A percentile compares a stretch with the other conserved stretches of the same genome.
phyloP scores from a whole-genome alignment of 2,113 vertebrate genomes.

The Bubalus kerabau region DNA sequence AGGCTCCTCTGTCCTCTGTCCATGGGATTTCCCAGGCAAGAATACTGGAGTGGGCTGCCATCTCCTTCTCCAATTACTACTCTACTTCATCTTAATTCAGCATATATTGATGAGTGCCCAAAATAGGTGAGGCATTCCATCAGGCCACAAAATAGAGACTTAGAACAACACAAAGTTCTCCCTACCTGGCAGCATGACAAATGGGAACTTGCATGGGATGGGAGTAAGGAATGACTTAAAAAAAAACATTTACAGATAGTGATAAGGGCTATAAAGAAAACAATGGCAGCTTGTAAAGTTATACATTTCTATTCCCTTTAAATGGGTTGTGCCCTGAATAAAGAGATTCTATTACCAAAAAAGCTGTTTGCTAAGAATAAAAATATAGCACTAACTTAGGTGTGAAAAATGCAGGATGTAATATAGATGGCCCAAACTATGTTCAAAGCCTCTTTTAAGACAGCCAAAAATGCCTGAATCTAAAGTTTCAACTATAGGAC shows the following conservation, averaged over 20 bases:
- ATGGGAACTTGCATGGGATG: background rate
- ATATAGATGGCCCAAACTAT: constrained; percentile 1
- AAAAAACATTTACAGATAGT: background rate
- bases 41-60: too few relatives aligned
- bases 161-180: background rate
- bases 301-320: background rate
- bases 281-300: constrained; percentile 12
- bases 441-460: constrained; percentile 52
- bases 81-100: background rate
- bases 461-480: constrained; percentile 21
- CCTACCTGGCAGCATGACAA: background rate
- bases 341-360: constrained; percentile 43
- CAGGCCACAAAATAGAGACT: background rate
- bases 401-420: constrained; percentile 21
- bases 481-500: constrained; percentile 34
- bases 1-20: background rate
- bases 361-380: constrained; percentile 26
- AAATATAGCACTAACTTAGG: constrained; percentile 41
- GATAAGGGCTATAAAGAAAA: background rate
- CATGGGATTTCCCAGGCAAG: too few relatives aligned
- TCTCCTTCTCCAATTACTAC: background rate
- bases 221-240: background rate
- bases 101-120: background rate
- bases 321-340: constrained; percentile 27
- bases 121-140: background rate